These are phyloP conservation scores for Percopsis transmontana DNA, from an alignment of 2,113 vertebrate species.

Conservation along the genomic window DNA sequence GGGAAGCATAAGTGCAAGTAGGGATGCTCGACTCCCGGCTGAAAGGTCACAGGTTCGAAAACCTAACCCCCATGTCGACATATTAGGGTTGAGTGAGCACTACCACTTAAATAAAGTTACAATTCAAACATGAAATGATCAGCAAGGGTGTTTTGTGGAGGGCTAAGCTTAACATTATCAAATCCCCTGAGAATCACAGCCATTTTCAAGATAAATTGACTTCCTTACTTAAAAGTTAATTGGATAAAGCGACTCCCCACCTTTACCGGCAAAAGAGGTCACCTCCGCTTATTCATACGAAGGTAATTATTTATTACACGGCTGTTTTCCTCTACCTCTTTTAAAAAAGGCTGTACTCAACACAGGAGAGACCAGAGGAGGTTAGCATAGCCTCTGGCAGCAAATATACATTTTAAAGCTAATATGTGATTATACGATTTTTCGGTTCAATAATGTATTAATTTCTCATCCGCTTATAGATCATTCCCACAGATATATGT, in stretches of 20 bases:
- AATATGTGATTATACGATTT: slow-evolving; percentile 36
- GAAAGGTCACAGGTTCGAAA: too few relatives aligned
- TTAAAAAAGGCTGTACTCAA: slow-evolving; percentile 13
- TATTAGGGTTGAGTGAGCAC: too few relatives aligned
- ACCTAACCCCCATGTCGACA: too few relatives aligned
- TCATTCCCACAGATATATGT: too few relatives aligned
- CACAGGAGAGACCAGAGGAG: slow-evolving; percentile 30
- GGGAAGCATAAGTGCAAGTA: too few relatives aligned
- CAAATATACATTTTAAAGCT: slow-evolving; percentile 9
- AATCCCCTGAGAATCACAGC: slow-evolving; percentile 56
- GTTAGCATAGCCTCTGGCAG: slow-evolving; percentile 46
- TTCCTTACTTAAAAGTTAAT: slow-evolving; percentile 71
- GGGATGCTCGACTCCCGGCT: too few relatives aligned
- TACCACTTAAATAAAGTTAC: not conserved
- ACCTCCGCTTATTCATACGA: slow-evolving; percentile 66
- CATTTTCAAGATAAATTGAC: slow-evolving; percentile 69
- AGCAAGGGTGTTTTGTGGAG: slow-evolving; percentile 35
- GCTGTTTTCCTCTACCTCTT: slow-evolving; percentile 42
- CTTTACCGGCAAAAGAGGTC: slow-evolving; percentile 59
- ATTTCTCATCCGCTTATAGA: too few relatives aligned
- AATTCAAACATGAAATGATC: slow-evolving; percentile 17
- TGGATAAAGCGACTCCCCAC: slow-evolving; percentile 68
- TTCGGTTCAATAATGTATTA: not conserved
- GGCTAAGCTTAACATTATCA: slow-evolving; percentile 54
- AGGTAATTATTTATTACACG: slow-evolving; percentile 54